These are phyloP conservation scores for Shinisaurus crocodilurus DNA, from an alignment of 2,113 vertebrate genomes.

Conservation along the genomic window DNA sequence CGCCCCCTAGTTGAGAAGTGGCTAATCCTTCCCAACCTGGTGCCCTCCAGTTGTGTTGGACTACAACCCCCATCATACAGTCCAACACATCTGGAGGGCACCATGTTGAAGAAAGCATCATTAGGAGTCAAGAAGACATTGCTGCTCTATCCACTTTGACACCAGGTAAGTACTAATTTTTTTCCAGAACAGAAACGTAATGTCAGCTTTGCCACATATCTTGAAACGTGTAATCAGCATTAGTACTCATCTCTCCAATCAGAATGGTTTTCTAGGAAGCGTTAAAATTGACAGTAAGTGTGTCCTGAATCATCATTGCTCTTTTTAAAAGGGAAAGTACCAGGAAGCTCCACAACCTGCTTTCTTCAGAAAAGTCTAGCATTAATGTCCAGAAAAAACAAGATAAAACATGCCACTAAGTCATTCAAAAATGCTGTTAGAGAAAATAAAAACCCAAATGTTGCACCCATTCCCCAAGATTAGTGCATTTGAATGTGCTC, in stretches of 20 bases:
- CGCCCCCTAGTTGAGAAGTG: no score
- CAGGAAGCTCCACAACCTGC: neutral
- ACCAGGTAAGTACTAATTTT: neutral
- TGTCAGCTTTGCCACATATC: neutral
- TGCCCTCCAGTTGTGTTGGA: no score
- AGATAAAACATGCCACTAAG: neutral
- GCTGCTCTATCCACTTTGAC: constrained; percentile 10
- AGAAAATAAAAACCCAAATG: neutral
- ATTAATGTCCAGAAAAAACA: neutral
- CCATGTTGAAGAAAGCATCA: no score
- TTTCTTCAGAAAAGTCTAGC: neutral
- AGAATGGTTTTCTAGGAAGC: neutral
- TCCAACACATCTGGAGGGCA: no score
- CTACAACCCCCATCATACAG: no score
- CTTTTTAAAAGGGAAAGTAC: neutral
- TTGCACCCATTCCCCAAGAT: neutral
- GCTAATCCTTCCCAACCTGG: no score
- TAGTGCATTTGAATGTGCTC: neutral
- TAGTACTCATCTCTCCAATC: neutral
- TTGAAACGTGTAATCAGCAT: neutral
- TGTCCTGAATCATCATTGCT: neutral
- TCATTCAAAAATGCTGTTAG: neutral
- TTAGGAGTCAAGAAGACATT: neutral
- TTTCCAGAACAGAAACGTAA: constrained; percentile 3
- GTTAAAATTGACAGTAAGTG: neutral